These are phyloP conservation scores for Cnemophilus loriae DNA, from an alignment of 2,113 vertebrate species.

Conservation along the genomic window DNA sequence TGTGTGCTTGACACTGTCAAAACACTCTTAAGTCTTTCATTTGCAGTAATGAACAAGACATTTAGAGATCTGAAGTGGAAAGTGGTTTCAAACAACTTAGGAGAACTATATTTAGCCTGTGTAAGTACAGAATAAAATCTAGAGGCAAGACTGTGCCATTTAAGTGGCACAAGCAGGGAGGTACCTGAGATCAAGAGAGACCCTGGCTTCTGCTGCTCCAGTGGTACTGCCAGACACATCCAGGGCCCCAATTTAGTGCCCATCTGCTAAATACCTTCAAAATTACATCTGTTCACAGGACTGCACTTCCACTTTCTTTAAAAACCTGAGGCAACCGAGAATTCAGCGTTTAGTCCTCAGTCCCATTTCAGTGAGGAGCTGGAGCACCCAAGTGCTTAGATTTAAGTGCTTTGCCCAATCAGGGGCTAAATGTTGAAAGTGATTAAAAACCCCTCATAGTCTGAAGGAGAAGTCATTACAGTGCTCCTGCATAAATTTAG, in stretches of 20 bases:
- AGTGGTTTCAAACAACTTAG: not conserved
- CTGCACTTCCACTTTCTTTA: not conserved
- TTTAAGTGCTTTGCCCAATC: constrained; percentile 36
- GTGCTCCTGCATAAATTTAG: constrained; percentile 31
- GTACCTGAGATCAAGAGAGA: not conserved
- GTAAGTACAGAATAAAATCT: not conserved
- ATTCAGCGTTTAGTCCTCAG: not conserved
- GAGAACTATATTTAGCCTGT: not conserved
- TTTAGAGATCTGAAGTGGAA: not conserved
- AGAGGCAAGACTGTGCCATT: not conserved
- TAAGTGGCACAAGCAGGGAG: not conserved
- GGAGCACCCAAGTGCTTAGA: not conserved
- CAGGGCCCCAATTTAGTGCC: not conserved
- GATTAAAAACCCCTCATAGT: constrained; percentile 31
- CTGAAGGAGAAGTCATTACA: constrained; percentile 45
- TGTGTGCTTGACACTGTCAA: not conserved
- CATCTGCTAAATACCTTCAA: not conserved
- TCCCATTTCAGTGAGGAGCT: not conserved
- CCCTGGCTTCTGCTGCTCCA: not conserved
- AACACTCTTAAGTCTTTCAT: not conserved
- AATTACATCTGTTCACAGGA: not conserved
- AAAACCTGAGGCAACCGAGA: not conserved
- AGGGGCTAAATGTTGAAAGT: constrained; percentile 19
- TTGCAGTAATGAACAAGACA: not conserved
- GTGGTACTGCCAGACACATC: not conserved